Evolutionary conservation across 2,797 vertebrate genomes (phyloP).

Genomic region (Limosa lapponica): DNA sequence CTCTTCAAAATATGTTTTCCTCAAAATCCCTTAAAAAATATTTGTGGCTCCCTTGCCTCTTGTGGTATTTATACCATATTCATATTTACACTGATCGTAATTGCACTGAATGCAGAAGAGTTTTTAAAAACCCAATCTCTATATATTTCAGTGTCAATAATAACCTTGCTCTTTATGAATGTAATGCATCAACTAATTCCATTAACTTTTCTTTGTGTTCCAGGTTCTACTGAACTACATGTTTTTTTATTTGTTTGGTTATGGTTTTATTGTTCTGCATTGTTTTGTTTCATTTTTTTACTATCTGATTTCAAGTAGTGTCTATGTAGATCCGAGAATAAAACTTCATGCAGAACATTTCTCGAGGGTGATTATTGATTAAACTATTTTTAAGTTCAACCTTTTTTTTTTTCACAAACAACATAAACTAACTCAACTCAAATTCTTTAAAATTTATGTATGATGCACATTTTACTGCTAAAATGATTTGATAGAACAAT

Average conservation of each 20-base stretch:
- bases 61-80: not conserved
- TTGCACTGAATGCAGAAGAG: not conserved
- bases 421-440: not conserved
- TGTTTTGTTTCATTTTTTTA: too few species aligned
- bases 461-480: not conserved
- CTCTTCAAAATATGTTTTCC: not conserved
- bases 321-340: not conserved
- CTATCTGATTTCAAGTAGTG: not conserved
- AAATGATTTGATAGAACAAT: not conserved
- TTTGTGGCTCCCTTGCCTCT: not conserved
- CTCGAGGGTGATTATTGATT: not conserved
- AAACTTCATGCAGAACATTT: not conserved
- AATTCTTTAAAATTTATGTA: not conserved
- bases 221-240: not conserved
- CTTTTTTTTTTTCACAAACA: not conserved
- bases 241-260: too few species aligned
- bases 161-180: not conserved
- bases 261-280: not conserved
- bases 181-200: not conserved
- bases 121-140: not conserved
- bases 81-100: not conserved
- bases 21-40: not conserved
- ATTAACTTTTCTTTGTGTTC: not conserved
- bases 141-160: not conserved
- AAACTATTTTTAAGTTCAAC: not conserved